These are phyloP conservation scores for Archaeoteleia sp. DNA, from an alignment of 2,888 invertebrate species.

Conservation along the genomic window DNA sequence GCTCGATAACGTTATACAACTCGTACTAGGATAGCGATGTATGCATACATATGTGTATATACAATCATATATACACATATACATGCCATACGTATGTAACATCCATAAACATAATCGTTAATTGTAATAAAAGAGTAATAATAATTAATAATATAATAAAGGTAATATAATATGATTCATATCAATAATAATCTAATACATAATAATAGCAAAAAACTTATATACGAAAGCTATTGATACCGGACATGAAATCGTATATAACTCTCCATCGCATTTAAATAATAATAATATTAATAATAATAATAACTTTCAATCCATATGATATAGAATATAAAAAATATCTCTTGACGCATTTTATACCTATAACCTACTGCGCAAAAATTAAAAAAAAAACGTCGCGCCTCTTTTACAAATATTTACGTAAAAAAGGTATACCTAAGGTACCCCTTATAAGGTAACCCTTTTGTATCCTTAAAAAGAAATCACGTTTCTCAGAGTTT, in stretches of 20 bases:
- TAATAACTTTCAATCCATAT: slow-evolving; percentile 59
- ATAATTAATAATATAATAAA: slow-evolving; percentile 39
- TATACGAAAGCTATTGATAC: slow-evolving; percentile 15
- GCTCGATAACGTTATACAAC: slow-evolving; percentile 53
- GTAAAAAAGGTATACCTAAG: too few species aligned
- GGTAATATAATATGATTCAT: slow-evolving; percentile 38
- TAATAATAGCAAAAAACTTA: slow-evolving; percentile 21
- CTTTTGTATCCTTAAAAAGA: too few species aligned
- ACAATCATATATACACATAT: slow-evolving; percentile 16
- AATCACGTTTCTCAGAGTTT: too few species aligned
- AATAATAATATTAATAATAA: too few species aligned
- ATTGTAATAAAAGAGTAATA: slow-evolving; percentile 43
- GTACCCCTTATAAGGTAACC: too few species aligned
- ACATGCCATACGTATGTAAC: slow-evolving; percentile 38
- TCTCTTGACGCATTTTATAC: slow-evolving; percentile 66
- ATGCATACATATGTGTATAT: slow-evolving; percentile 32
- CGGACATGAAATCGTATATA: slow-evolving; percentile 8
- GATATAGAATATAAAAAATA: slow-evolving; percentile 71
- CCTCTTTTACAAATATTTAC: too few species aligned
- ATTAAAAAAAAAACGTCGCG: too few species aligned
- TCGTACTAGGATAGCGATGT: slow-evolving; percentile 47
- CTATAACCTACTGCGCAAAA: slow-evolving; percentile 59
- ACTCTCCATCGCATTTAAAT: too few species aligned
- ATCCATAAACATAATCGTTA: slow-evolving; percentile 50
- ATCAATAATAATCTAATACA: slow-evolving; percentile 41